Percentiles rank a stretch among this genome's conserved stretches.
These are phyloP conservation scores for Conus canariensis DNA, from an alignment of 2,888 invertebrate genomes.

Conservation along the genomic window DNA sequence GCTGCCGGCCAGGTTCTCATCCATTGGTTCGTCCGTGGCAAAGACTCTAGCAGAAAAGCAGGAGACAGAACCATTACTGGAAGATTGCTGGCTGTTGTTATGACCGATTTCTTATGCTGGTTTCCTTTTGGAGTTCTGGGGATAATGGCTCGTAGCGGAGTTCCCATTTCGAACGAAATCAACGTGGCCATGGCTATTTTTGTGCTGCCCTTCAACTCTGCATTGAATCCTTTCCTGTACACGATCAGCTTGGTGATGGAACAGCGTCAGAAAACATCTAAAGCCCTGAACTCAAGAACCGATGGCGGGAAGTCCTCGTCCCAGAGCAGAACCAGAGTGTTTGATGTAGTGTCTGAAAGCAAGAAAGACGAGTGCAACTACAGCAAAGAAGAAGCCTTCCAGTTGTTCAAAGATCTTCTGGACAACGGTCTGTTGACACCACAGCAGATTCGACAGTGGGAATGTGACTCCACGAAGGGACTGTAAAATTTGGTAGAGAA, in stretches of 20 bases:
- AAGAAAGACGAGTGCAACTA: neutral
- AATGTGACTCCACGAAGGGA: neutral
- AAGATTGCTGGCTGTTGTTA: neutral
- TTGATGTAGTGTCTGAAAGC: too few relatives aligned
- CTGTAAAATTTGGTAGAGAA: too few relatives aligned
- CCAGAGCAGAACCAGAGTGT: too few relatives aligned
- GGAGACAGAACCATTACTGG: neutral
- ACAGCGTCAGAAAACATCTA: neutral
- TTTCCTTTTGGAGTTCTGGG: neutral
- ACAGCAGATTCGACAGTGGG: neutral
- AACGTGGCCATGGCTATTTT: neutral
- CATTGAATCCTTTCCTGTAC: neutral
- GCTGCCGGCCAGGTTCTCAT: neutral
- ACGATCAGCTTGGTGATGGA: neutral
- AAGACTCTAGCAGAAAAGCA: neutral
- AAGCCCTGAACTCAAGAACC: neutral
- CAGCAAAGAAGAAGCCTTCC: neutral
- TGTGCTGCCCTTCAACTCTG: neutral
- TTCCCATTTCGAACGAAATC: neutral
- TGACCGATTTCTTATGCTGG: neutral
- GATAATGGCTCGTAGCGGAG: neutral
- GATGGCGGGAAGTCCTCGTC: neutral
- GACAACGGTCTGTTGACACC: neutral
- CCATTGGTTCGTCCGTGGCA: neutral
- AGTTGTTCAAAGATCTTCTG: neutral